These are phyloP conservation scores for Helostoma temminkii DNA, from an alignment of 2,797 vertebrate genomes.

Conservation along the genomic window DNA sequence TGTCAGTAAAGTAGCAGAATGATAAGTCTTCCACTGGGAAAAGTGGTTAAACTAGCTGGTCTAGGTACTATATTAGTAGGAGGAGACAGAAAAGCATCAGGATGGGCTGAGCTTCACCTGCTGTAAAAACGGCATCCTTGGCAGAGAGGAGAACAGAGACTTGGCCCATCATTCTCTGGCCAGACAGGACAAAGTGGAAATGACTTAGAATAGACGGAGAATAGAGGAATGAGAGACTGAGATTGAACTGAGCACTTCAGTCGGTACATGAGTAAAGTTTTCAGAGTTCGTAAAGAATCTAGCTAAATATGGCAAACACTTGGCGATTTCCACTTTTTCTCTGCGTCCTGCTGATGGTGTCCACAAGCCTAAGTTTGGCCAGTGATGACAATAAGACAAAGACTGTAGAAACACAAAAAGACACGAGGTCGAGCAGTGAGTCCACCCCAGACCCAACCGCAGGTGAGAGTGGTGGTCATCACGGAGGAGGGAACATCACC, in stretches of 20 bases:
- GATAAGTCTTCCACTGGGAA: slow-evolving; percentile 34
- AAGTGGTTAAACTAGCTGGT: slow-evolving; percentile 65
- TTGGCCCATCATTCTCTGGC: slow-evolving; percentile 15
- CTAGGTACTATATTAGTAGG: slow-evolving; percentile 68
- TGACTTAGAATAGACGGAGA: slow-evolving; percentile 30
- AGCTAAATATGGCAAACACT: slow-evolving; percentile 49
- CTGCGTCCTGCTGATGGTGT: slow-evolving; percentile 54
- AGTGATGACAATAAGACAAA: background rate
- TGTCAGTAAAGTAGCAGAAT: slow-evolving; percentile 6
- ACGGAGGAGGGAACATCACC: slow-evolving; percentile 36
- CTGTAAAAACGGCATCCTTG: slow-evolving; percentile 50
- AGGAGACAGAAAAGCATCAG: slow-evolving; percentile 58
- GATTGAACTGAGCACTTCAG: slow-evolving; percentile 9
- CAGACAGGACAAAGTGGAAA: slow-evolving; percentile 23
- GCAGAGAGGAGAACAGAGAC: slow-evolving; percentile 36
- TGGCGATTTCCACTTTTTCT: slow-evolving; percentile 45
- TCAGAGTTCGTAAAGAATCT: slow-evolving; percentile 5
- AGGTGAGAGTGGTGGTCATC: background rate
- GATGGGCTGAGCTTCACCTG: slow-evolving; percentile 73
- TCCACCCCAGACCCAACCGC: accelerated
- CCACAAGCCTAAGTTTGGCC: slow-evolving; percentile 20
- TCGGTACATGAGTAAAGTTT: background rate
- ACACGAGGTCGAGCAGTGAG: accelerated
- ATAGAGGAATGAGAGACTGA: slow-evolving; percentile 37
- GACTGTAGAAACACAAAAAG: background rate